Conservation (phyloP, 2,797 vertebrate genomes). For the Trachurus trachurus region DNA sequence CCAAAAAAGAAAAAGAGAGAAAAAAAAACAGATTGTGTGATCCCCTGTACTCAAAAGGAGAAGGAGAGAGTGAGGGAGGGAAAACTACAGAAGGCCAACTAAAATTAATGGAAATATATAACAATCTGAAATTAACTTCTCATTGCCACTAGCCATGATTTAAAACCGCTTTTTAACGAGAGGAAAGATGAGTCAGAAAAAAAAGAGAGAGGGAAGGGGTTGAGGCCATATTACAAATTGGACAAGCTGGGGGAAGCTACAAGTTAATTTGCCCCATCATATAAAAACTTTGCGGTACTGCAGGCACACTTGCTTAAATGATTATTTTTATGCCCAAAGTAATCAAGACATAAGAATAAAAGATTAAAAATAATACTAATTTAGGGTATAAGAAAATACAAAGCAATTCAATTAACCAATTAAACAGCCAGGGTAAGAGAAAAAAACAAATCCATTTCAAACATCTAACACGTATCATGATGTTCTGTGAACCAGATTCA, state of each 20-base stretch:
- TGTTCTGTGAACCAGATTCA: slow-evolving; percentile 38
- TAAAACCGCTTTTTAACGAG: slow-evolving; percentile 79
- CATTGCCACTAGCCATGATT: slow-evolving; percentile 91
- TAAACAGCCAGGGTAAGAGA: slow-evolving; percentile 20
- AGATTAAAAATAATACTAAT: slow-evolving; percentile 44
- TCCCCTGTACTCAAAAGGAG: slow-evolving; percentile 70
- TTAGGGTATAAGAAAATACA: slow-evolving; percentile 41
- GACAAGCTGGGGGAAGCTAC: slow-evolving; percentile 76
- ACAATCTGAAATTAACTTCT: slow-evolving; percentile 95
- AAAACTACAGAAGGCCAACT: slow-evolving; percentile 79
- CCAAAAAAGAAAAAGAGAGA: slow-evolving; percentile 35
- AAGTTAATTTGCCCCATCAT: slow-evolving; percentile 82
- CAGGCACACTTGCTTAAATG: slow-evolving; percentile 54
- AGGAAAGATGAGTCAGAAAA: slow-evolving; percentile 72
- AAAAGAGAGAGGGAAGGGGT: slow-evolving; percentile 70
- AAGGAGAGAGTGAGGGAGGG: slow-evolving; percentile 45
- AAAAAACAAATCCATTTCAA: slow-evolving; percentile 25
- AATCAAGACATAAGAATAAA: slow-evolving; percentile 50
- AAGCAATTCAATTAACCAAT: slow-evolving; percentile 58
- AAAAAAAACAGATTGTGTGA: slow-evolving; percentile 65
- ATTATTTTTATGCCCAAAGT: slow-evolving; percentile 55
- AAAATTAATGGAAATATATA: slow-evolving; percentile 93
- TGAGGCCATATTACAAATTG: slow-evolving; percentile 85
- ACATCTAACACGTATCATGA: slow-evolving; percentile 23
- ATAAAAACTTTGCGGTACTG: slow-evolving; percentile 73